Evolutionary conservation across 2,888 invertebrate species (phyloP), one percentile per base, ranked within the genome.

Genomic region (Macrophya alboannulata): DNA sequence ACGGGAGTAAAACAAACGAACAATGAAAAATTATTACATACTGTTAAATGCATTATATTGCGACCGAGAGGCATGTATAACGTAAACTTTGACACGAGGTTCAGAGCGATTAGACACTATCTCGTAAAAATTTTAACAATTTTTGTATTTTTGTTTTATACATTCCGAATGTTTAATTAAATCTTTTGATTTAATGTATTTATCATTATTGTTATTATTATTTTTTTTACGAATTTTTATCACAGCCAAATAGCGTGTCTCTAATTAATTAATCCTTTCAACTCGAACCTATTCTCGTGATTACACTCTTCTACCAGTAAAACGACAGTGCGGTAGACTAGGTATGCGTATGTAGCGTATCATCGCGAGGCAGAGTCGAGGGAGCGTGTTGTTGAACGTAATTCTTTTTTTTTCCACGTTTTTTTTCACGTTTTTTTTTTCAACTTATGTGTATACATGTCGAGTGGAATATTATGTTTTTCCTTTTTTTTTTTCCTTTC

Each of bases 271-370:
- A 74, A 74, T 43, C 74, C 31, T 74, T 45, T 74, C 74, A 74
- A 74, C 74, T 74, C 15, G 74, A 45, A 74, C 45, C 74, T 74
- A 74, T 74, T 45, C 43, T 74, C 74, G 25, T 74, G 74, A 74
- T 74, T 48, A 74, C n/a, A 9, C 74, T 45, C 74, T 31, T 37
- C 31, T 37, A 68, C 17, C 31, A 68, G 68, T 17, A 68, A 55
- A 68, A n/a, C 71, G 31, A 40, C 71, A 40, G 37, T 4, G 25
- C 43, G 25, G 21, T 25, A 74, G 25, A 31, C 43, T 43, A 45
- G 21, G 21, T 10, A 10, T 74, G 45, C 43, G 74, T 72, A 72
- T 72, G 72, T 72, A 72, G 8, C 43, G 72, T 72, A 72, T 37
- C n/a, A 40, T 74, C 25, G 17, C 74, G 74, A 74, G 45, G 48